Conservation (phyloP, 2,113 vertebrate genomes). For the Microcebus murinus region DNA sequence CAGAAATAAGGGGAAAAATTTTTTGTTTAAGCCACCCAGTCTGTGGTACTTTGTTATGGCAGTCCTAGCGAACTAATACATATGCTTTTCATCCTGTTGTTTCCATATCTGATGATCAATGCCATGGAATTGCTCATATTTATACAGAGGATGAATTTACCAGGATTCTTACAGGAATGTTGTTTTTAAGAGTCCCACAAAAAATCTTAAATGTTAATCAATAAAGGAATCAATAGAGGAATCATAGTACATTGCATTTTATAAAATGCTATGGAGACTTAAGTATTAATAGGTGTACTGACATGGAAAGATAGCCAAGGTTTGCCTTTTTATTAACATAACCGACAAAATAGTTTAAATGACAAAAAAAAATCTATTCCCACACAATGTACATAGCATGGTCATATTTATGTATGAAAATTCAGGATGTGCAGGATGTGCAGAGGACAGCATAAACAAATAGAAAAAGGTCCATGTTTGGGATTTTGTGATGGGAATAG, state of each 20-base stretch:
- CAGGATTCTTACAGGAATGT: neutral
- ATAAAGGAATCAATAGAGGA: neutral
- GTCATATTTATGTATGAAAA: neutral
- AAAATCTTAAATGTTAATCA: conserved; percentile 28
- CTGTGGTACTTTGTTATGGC: neutral
- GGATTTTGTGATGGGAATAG: neutral
- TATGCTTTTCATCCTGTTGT: neutral
- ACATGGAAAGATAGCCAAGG: neutral
- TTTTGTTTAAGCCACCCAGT: neutral
- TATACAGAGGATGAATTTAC: neutral
- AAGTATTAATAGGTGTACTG: neutral
- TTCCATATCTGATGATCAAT: neutral
- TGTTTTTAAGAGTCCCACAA: neutral
- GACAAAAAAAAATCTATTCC: neutral
- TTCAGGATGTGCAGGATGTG: neutral
- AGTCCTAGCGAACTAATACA: neutral
- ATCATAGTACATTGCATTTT: neutral
- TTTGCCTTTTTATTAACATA: neutral
- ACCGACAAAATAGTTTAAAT: neutral
- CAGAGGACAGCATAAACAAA: neutral
- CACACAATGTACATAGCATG: neutral
- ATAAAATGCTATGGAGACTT: neutral
- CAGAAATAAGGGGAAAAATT: neutral
- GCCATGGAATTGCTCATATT: neutral
- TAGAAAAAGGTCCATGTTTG: neutral